Evolutionary conservation across 2,113 vertebrate species (phyloP).

Genomic region (Columba janthina): DNA sequence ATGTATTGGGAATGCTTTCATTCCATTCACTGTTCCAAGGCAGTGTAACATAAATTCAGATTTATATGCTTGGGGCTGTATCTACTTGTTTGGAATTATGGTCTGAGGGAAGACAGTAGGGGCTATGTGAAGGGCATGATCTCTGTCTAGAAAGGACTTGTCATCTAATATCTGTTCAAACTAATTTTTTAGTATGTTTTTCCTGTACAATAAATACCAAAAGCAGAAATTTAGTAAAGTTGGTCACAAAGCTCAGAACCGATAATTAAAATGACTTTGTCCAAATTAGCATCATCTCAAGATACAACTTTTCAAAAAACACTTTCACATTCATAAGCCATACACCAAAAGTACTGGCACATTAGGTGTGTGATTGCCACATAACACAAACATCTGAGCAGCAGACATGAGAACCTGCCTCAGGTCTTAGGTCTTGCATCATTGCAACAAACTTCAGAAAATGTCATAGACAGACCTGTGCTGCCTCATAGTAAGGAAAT

Average conservation of each 20-base stretch:
- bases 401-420: neutral
- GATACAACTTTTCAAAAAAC: neutral
- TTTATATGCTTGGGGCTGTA: neutral
- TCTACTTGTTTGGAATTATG: neutral
- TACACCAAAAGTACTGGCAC: neutral
- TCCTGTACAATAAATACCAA: neutral
- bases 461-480: neutral
- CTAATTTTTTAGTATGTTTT: neutral
- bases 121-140: neutral
- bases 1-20: neutral
- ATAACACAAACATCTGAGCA: neutral
- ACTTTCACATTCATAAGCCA: neutral
- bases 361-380: neutral
- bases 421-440: neutral
- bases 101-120: neutral
- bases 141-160: neutral
- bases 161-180: neutral
- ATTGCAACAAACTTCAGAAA: neutral
- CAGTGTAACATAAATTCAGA: neutral
- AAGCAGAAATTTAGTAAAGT: neutral
- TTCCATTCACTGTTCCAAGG: neutral
- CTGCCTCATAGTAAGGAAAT: neutral
- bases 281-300: neutral
- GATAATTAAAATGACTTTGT: neutral
- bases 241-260: neutral